Evolutionary conservation across 2,888 invertebrate genomes (phyloP).

Genomic region (Nematopogon swammerdamellus): DNA sequence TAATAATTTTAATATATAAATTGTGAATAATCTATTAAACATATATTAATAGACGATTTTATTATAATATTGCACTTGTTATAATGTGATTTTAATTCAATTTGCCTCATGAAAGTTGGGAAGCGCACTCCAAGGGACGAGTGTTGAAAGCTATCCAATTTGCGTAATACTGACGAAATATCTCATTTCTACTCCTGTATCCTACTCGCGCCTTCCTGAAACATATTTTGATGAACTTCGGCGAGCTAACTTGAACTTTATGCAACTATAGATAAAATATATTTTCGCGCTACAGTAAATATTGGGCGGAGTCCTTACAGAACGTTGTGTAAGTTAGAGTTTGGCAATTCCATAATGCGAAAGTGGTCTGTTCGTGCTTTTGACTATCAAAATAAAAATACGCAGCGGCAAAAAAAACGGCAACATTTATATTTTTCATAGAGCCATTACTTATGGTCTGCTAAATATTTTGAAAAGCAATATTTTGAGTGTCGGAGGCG

Average conservation of each 20-base stretch:
- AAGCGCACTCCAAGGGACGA: conserved; percentile 49
- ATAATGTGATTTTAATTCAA: conserved; percentile 58
- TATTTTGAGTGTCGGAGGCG: conserved; percentile 40
- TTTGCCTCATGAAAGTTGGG: conserved; percentile 53
- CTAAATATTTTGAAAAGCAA: conserved; percentile 47
- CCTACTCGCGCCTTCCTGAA: conserved; percentile 12
- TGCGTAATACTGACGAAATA: conserved; percentile 59
- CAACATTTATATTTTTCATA: conserved; percentile 54
- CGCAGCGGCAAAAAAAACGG: conserved; percentile 51
- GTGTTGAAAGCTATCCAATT: conserved; percentile 59
- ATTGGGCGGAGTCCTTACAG: background rate
- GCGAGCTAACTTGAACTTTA: conserved; percentile 14
- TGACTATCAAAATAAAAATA: conserved; percentile 55
- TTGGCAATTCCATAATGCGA: conserved; percentile 58
- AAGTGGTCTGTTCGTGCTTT: conserved; percentile 58
- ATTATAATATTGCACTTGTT: too few relatives aligned
- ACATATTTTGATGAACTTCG: conserved; percentile 3
- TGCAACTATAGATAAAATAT: too few relatives aligned
- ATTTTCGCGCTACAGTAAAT: too few relatives aligned
- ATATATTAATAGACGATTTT: too few relatives aligned
- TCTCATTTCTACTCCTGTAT: conserved; percentile 52
- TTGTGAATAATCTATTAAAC: too few relatives aligned
- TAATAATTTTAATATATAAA: too few relatives aligned
- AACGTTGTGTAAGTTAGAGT: conserved; percentile 28
- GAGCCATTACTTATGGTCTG: conserved; percentile 53